These are phyloP conservation scores for Apoderus coryli DNA, from an alignment of 2,888 invertebrate species.

Conservation along the genomic window DNA sequence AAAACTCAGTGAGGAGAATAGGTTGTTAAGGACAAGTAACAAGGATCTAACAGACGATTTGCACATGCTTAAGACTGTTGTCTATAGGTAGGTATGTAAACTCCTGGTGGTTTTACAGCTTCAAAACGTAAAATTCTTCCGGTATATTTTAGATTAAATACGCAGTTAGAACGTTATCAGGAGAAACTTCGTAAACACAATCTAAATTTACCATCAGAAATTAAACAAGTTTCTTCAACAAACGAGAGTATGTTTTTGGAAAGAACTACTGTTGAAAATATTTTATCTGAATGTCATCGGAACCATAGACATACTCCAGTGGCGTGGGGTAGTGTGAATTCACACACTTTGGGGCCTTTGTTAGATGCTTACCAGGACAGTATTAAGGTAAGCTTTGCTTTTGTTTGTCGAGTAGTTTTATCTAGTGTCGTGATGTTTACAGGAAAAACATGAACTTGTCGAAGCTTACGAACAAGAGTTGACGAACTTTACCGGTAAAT, in stretches of 20 bases:
- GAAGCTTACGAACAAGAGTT: constrained; percentile 55
- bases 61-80: constrained; percentile 58
- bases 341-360: constrained; percentile 54
- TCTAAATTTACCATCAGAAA: constrained; percentile 17
- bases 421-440: too few relatives aligned
- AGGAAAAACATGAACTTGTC: constrained; percentile 62
- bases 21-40: constrained; percentile 40
- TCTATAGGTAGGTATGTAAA: constrained; percentile 46
- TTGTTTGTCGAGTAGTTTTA: too few relatives aligned
- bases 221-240: constrained; percentile 14
- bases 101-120: too few relatives aligned
- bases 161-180: constrained; percentile 64
- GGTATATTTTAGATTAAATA: constrained; percentile 44
- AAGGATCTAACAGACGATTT: constrained; percentile 48
- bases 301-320: constrained; percentile 33
- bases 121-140: constrained; percentile 11
- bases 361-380: constrained; percentile 69
- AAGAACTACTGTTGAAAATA: constrained; percentile 13
- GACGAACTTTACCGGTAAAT: constrained; percentile 52
- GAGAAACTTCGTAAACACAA: constrained; percentile 42
- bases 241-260: constrained; percentile 10
- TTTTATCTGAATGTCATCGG: constrained; percentile 26
- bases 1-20: constrained; percentile 36
- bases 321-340: constrained; percentile 41
- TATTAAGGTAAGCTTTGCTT: too few relatives aligned